phyloP scores from a whole-genome alignment of 2,888 invertebrate species.

The Rhabditoides inermis region DNA sequence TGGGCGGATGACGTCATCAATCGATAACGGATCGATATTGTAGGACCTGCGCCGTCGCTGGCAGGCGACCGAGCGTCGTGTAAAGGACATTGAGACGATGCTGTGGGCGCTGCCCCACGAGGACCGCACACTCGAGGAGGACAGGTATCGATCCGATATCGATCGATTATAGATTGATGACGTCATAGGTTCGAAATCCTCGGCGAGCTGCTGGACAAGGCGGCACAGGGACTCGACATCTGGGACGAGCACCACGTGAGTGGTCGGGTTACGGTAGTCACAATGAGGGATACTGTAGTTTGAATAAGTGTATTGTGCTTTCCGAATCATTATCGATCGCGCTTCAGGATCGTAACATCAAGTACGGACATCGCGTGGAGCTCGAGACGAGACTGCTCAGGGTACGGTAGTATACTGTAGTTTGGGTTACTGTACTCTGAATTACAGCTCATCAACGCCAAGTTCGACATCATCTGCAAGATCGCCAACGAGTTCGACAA shows the following conservation, averaged over 20 bases:
- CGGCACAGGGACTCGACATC: constrained; percentile 42
- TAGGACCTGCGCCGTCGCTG: constrained; percentile 37
- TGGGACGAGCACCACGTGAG: constrained; percentile 40
- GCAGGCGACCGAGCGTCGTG: constrained; percentile 28
- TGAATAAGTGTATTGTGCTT: too few relatives aligned
- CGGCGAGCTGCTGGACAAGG: constrained; percentile 43
- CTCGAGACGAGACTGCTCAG: constrained; percentile 38
- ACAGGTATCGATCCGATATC: constrained; percentile 11
- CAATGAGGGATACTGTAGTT: too few relatives aligned
- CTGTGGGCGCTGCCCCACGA: constrained; percentile 22
- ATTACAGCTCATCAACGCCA: constrained; percentile 24
- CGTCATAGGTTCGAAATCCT: constrained; percentile 32
- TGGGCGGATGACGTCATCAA: not conserved
- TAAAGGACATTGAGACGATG: constrained; percentile 30
- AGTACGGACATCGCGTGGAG: constrained; percentile 32
- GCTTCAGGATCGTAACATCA: constrained; percentile 28
- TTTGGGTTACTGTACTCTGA: too few relatives aligned
- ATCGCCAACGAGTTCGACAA: constrained; percentile 35
- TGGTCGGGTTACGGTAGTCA: too few relatives aligned
- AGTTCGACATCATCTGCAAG: constrained; percentile 36
- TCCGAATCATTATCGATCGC: not conserved
- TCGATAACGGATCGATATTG: not conserved
- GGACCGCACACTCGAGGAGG: constrained; percentile 32
- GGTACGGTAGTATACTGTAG: too few relatives aligned
- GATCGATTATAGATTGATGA: constrained; percentile 1